Conservation (phyloP, 2,113 vertebrate species). For the Oncorhynchus kisutch region DNA sequence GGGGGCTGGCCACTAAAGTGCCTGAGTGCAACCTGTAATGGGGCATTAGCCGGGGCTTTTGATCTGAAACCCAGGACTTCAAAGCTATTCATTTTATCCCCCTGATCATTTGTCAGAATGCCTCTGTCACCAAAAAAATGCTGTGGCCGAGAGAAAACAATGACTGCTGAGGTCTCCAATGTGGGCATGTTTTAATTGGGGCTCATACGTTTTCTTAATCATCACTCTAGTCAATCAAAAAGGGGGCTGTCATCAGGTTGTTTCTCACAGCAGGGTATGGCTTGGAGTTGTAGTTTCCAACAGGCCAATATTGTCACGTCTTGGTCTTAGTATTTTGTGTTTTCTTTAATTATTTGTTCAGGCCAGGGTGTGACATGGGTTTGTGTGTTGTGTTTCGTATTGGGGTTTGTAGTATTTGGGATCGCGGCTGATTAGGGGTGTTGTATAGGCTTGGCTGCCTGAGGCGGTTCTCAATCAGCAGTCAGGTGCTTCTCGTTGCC, state of each 20-base stretch:
- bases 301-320: too few species aligned
- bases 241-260: constrained; percentile 14
- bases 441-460: too few species aligned
- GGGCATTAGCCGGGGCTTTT: constrained; percentile 64
- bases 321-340: too few species aligned
- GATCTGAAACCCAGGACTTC: constrained; percentile 65
- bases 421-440: too few species aligned
- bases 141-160: neutral
- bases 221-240: constrained; percentile 10
- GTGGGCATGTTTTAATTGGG: constrained; percentile 32
- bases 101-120: constrained; percentile 67
- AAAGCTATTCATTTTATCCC: constrained; percentile 54
- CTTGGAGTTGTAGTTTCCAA: neutral
- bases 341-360: too few species aligned
- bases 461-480: too few species aligned
- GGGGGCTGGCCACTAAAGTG: constrained; percentile 54
- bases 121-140: neutral
- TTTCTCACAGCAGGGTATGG: constrained; percentile 16
- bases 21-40: constrained; percentile 66
- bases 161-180: constrained; percentile 27
- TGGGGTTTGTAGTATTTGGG: too few species aligned
- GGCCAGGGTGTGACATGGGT: too few species aligned
- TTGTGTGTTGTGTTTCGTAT: too few species aligned
- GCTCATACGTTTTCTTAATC: neutral
- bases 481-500: too few species aligned